Percentiles rank a stretch among this genome's conserved stretches.
phyloP scores from a whole-genome alignment of 1,140 invertebrate genomes.

The Triops cancriformis region DNA sequence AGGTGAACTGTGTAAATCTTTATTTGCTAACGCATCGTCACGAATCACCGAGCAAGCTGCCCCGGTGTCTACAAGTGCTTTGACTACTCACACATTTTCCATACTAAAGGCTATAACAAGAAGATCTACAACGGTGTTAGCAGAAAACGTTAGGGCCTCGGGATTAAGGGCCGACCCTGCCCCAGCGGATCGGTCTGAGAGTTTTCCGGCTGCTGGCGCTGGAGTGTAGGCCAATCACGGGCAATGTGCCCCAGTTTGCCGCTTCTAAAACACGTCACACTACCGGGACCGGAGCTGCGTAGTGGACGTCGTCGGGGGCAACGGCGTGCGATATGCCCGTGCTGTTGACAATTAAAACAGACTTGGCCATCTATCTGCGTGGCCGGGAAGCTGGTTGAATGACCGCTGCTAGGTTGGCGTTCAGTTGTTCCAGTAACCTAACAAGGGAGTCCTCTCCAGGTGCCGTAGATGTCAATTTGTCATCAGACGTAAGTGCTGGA shows the following conservation, averaged over 20 bases:
- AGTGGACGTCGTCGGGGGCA: conserved; percentile 52
- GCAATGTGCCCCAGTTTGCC: conserved; percentile 82
- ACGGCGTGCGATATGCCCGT: conserved; percentile 76
- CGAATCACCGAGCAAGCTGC: conserved; percentile 12
- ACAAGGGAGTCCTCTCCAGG: not conserved
- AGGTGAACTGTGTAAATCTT: not conserved
- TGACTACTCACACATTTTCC: not conserved
- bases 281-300: not conserved
- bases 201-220: no score
- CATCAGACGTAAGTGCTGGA: not conserved
- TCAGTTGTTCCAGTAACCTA: not conserved
- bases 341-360: conserved; percentile 81
- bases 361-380: not conserved
- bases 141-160: not conserved
- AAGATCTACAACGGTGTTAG: not conserved
- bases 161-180: no score
- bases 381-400: not conserved
- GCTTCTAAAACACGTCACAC: conserved; percentile 68
- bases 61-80: conserved; percentile 16
- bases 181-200: no score
- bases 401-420: not conserved
- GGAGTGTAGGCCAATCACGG: conserved; percentile 62
- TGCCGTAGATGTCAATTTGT: not conserved
- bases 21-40: not conserved
- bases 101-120: not conserved